phyloP scores from a whole-genome alignment of 1,140 invertebrate genomes.

The Halesus radiatus region DNA sequence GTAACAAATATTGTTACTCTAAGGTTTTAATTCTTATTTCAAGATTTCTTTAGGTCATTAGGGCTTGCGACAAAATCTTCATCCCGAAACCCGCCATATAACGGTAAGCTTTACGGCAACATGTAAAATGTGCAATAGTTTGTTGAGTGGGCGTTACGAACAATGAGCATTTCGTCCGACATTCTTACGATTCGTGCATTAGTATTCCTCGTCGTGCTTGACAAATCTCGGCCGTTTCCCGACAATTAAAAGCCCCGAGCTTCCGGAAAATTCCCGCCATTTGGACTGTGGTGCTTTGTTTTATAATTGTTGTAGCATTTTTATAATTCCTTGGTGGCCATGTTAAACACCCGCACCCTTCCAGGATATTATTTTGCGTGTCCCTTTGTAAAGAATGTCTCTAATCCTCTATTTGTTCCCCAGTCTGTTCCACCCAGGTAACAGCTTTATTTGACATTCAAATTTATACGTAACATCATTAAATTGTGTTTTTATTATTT shows the following conservation, averaged over 20 bases:
- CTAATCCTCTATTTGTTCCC: slow-evolving; percentile 48
- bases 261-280: slow-evolving; percentile 47
- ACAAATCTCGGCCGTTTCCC: slow-evolving; percentile 30
- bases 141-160: neutral
- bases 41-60: slow-evolving; percentile 7
- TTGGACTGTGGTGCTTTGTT: slow-evolving; percentile 47
- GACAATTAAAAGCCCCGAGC: slow-evolving; percentile 49
- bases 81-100: neutral
- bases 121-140: neutral
- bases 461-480: neutral
- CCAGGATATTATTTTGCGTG: neutral
- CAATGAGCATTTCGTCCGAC: neutral
- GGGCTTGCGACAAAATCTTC: neutral
- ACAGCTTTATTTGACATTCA: neutral
- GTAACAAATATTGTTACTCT: no score
- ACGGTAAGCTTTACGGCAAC: neutral
- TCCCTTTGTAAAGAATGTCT: neutral
- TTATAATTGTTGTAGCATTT: slow-evolving; percentile 53
- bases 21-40: no score
- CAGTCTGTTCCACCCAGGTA: neutral
- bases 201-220: neutral
- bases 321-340: slow-evolving; percentile 43
- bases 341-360: slow-evolving; percentile 21
- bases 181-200: neutral
- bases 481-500: no score